These are phyloP conservation scores for Bradypodion ventrale DNA, from an alignment of 2,797 vertebrate genomes.

Conservation along the genomic window DNA sequence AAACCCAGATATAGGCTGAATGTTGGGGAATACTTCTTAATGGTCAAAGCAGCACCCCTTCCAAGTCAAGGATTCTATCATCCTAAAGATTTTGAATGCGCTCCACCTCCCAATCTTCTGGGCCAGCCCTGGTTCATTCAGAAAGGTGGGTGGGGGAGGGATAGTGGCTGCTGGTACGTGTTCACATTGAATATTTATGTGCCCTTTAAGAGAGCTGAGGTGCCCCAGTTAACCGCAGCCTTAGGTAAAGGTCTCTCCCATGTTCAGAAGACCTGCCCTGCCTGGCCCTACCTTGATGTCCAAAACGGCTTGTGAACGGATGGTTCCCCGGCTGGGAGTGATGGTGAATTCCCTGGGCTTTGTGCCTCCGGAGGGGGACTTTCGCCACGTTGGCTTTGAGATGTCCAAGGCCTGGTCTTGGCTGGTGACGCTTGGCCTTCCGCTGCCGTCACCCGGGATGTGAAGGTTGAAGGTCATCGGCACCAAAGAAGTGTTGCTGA, in stretches of 20 bases:
- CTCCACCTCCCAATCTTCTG: too few species aligned
- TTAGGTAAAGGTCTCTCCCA: too few species aligned
- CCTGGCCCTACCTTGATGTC: constrained; percentile 82
- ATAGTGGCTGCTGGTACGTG: not conserved
- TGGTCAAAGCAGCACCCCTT: too few species aligned
- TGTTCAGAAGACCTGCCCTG: too few species aligned
- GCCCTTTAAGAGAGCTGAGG: not conserved
- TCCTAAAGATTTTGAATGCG: too few species aligned
- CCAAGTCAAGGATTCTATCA: too few species aligned
- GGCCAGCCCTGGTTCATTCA: too few species aligned
- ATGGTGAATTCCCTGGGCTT: constrained; percentile 83
- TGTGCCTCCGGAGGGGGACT: not conserved
- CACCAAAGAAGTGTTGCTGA: constrained; percentile 84
- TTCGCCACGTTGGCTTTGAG: constrained; percentile 61
- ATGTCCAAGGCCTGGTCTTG: constrained; percentile 57
- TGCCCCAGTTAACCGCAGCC: not conserved
- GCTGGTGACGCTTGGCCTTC: constrained; percentile 71
- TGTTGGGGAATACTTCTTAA: too few species aligned
- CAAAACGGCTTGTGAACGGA: constrained; percentile 71
- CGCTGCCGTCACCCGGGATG: constrained; percentile 81
- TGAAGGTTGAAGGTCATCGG: constrained; percentile 84
- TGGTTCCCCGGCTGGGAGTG: constrained; percentile 72
- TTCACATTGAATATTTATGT: not conserved
- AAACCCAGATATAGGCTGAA: too few species aligned
- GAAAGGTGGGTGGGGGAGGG: too few species aligned